These are phyloP conservation scores for Acromyrmex heyeri DNA, from an alignment of 1,140 invertebrate genomes.

Conservation along the genomic window DNA sequence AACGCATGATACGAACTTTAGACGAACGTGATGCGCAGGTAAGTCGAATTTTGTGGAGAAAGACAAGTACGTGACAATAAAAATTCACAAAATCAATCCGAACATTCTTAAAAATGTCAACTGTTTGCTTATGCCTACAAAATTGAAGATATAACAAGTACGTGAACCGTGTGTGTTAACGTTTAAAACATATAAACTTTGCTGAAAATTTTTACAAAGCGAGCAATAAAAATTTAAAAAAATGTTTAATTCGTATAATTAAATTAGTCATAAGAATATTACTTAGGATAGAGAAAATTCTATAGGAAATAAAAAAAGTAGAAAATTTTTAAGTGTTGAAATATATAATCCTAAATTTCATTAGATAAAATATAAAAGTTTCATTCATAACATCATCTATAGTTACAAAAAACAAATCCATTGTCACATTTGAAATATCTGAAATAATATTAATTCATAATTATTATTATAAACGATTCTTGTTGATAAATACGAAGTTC, in stretches of 20 bases:
- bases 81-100: slow-evolving; percentile 49
- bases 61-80: slow-evolving; percentile 40
- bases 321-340: background rate
- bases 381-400: background rate
- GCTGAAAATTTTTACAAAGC: background rate
- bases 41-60: slow-evolving; percentile 52
- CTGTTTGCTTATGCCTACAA: slow-evolving; percentile 25
- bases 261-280: background rate
- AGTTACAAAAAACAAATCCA: background rate
- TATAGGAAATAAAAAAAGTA: background rate
- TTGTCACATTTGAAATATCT: background rate
- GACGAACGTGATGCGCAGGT: slow-evolving; percentile 64
- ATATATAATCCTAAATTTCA: background rate
- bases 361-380: background rate
- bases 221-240: slow-evolving; percentile 5
- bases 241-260: background rate
- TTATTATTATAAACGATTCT: background rate
- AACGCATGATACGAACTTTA: slow-evolving; percentile 54
- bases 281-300: background rate
- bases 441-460: background rate
- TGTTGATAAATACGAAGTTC: background rate
- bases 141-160: slow-evolving; percentile 9
- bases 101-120: slow-evolving; percentile 34
- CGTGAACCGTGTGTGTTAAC: slow-evolving; percentile 18
- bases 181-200: background rate